Evolutionary conservation across 1,140 invertebrate genomes (phyloP), one percentile per base, ranked within the genome.

Genomic region (Lucilia sericata): DNA sequence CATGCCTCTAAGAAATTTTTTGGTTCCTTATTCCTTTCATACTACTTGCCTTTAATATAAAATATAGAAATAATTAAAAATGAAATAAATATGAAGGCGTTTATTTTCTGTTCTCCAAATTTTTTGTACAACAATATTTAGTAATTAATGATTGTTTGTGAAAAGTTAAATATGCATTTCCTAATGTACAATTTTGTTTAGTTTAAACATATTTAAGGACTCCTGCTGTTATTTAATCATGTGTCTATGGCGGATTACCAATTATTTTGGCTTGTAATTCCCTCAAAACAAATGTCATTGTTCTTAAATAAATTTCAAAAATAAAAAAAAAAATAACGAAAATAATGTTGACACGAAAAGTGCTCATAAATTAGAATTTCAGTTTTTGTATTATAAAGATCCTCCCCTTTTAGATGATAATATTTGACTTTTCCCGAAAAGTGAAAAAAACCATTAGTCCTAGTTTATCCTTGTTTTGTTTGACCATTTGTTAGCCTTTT

Each of bases 241-340:
- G 76, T 80, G 76, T 80, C 76, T 51, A 49, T 80, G 36, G 76
- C 19, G 42, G 76, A 80, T 80, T 80, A 80, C 19, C 42, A 19
- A 80, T 80, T 80, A 80, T 80, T 80, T 80, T 49, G 76, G 42
- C 76, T 49, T 80, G 76, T 80, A 80, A 80, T 80, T 80, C 42
- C 42, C 19, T 21, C 10, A 14, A 80, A 80, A 80, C 76, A 80
- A 80, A 80, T 80, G 76, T 80, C 42, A 30, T 47, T 51, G 65
- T 70, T 60, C 55, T 17, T n/a, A 42, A 30, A 42, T 47, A n/a
- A 78, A 78, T 9, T 10, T 47, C 25, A 3, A 30, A 19, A n/a
- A n/a, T n/a, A n/a, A 42, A 51, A 80, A 51, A 80, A 80, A 14
- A n/a, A n/a, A 25, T 12, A 70, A 70, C n/a, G 65, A 25, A 70